Evolutionary conservation across 2,888 invertebrate genomes (phyloP).

Genomic region (Prosopocoilus inquinatus): DNA sequence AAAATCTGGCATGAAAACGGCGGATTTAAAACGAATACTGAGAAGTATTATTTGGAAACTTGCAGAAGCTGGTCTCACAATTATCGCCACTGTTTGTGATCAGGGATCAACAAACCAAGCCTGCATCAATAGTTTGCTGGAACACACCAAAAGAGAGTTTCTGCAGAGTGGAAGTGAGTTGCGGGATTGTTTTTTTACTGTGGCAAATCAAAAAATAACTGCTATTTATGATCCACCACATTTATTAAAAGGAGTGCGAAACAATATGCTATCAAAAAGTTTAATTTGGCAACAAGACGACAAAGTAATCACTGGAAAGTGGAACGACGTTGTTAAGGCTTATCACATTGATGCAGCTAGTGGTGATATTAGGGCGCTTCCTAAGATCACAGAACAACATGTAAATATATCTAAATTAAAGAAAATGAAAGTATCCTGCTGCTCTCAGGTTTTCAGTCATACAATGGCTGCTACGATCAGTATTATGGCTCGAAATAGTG

Average conservation of each 20-base stretch:
- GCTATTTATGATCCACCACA: too few relatives aligned
- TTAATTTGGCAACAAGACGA: too few relatives aligned
- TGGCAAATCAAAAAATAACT: too few relatives aligned
- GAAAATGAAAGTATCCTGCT: conserved; percentile 12
- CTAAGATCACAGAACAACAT: not conserved
- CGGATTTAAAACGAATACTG: conserved; percentile 20
- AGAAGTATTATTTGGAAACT: conserved; percentile 22
- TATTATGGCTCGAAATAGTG: conserved; percentile 6
- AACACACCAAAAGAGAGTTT: too few relatives aligned
- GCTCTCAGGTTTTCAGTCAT: conserved; percentile 9
- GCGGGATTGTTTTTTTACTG: too few relatives aligned
- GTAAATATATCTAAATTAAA: not conserved
- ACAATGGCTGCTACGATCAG: conserved; percentile 6
- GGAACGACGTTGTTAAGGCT: too few relatives aligned
- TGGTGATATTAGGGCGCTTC: not conserved
- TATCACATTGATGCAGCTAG: too few relatives aligned
- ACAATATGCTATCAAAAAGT: too few relatives aligned
- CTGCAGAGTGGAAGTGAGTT: too few relatives aligned
- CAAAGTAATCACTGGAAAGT: too few relatives aligned
- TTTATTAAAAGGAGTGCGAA: too few relatives aligned
- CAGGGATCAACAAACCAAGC: conserved; percentile 33
- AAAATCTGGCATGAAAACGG: conserved; percentile 20
- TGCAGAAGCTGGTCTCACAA: conserved; percentile 24
- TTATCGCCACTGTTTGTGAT: conserved; percentile 35
- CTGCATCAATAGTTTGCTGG: conserved; percentile 17